Evolutionary conservation across 64 coral and sea anemone species (phyloP), one percentile per base, ranked within the genome.

Genomic region (Catalaphyllia jardinei): DNA sequence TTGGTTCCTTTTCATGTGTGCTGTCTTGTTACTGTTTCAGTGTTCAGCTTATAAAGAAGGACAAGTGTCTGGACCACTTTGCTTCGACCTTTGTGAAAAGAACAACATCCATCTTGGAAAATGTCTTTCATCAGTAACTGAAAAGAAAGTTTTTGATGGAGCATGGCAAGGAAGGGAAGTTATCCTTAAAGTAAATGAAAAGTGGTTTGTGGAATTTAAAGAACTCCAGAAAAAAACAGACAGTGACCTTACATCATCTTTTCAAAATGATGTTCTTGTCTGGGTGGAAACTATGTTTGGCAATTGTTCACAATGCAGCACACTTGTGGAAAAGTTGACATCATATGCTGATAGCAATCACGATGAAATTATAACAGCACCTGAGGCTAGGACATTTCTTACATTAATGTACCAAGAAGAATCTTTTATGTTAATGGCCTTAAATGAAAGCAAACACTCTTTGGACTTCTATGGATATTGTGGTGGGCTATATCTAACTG

Each of bases 381-480:
- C 73, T 27, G 94, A 96, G 65, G 67, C 57, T 46, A 90, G 29
- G 42, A 90, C 77, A 35, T 88, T 96, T 65, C 38, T 93, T 8
- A 24, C 74, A 78, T 42, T 96, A 17, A 72, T 96, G 17, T 89
- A 69, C 24, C 89, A 88, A 16, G 76, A 80, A 61, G 94, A 96
- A 16, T 67, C 94, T 13, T 86, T 85, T 39, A 83, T 93, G 75
- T 28, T 93, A 51, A 52, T 87, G 18, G 57, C 80, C 8, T 73
- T 93, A 35, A 98, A 98, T 88, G 88, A 86, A 19, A 94, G 92
- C 76, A 94, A 88, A 60, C 78, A 94, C n/a, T 52, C 92, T 29
- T 62, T 83, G 9, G 59, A 98, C 25, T 88, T 98, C 20, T 91
- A 91, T 89, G 95, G 95, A 1, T 98, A 94, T 55, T 98, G 95